These are phyloP conservation scores for Notothenia rossii DNA, from an alignment of 2,113 vertebrate species.

Conservation along the genomic window DNA sequence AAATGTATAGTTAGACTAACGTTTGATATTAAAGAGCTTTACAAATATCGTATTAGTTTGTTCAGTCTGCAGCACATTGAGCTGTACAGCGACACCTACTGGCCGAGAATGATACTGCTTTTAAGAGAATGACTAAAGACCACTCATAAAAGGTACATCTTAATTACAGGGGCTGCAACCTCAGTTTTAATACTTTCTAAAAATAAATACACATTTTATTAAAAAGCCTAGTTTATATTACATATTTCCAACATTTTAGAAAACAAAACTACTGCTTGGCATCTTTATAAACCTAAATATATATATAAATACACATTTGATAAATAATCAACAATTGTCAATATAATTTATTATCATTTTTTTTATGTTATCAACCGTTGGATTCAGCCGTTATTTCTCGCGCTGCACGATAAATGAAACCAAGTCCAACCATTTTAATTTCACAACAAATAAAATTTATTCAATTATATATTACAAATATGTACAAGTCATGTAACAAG, in stretches of 20 bases:
- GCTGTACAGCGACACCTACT: conserved; percentile 58
- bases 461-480: conserved; percentile 99
- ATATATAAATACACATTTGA: too few relatives aligned
- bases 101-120: conserved; percentile 1
- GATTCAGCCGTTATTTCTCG: background rate
- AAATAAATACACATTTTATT: too few relatives aligned
- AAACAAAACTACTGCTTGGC: background rate
- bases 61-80: background rate
- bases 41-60: too few relatives aligned
- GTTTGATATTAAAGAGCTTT: background rate
- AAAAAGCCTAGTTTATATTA: too few relatives aligned
- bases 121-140: background rate
- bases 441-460: conserved; percentile 99
- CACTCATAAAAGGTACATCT: background rate
- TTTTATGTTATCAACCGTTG: too few relatives aligned
- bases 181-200: too few relatives aligned
- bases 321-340: too few relatives aligned
- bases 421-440: conserved; percentile 59
- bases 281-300: too few relatives aligned
- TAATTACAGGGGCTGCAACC: background rate
- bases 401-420: background rate
- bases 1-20: background rate
- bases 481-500: conserved; percentile 95
- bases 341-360: too few relatives aligned
- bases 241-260: background rate